Evolutionary conservation across 2,797 vertebrate genomes (phyloP).

Genomic region (Babyrousa celebensis): DNA sequence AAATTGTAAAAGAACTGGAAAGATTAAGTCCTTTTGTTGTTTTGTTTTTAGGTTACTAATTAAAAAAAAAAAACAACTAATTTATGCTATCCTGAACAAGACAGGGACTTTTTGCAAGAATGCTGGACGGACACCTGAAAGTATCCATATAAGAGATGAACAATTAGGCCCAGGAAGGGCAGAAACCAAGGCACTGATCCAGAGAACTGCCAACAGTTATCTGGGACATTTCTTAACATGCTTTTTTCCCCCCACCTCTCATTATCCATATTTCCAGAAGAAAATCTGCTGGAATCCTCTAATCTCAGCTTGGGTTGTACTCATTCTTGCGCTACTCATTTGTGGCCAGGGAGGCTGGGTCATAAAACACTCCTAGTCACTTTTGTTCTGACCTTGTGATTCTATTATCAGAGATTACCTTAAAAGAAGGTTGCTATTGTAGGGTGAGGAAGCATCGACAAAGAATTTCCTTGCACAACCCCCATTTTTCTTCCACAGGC

Average conservation of each 20-base stretch:
- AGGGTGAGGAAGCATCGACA: background rate
- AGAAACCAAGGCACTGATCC: background rate
- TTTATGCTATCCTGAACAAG: background rate
- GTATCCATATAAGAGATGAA: background rate
- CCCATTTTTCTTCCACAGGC: background rate
- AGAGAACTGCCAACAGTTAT: background rate
- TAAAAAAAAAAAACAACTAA: conserved; percentile 1
- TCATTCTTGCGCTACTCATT: background rate
- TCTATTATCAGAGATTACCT: too few species aligned
- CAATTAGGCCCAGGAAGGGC: background rate
- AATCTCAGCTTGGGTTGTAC: background rate
- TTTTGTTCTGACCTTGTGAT: rapidly evolving
- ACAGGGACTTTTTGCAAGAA: background rate
- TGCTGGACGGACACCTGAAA: background rate
- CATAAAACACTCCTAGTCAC: background rate
- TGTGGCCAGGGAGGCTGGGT: background rate
- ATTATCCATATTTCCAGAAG: background rate
- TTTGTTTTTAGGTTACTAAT: conserved; percentile 21
- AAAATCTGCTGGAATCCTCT: background rate
- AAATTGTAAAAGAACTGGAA: background rate
- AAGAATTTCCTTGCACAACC: conserved; percentile 22
- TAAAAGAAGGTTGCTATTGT: background rate
- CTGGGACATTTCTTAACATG: background rate
- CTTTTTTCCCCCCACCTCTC: background rate
- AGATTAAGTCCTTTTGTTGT: background rate